Evolutionary conservation across 2,797 vertebrate genomes (phyloP), one percentile per base, ranked within the genome.

Genomic region (Muscicapa striata): DNA sequence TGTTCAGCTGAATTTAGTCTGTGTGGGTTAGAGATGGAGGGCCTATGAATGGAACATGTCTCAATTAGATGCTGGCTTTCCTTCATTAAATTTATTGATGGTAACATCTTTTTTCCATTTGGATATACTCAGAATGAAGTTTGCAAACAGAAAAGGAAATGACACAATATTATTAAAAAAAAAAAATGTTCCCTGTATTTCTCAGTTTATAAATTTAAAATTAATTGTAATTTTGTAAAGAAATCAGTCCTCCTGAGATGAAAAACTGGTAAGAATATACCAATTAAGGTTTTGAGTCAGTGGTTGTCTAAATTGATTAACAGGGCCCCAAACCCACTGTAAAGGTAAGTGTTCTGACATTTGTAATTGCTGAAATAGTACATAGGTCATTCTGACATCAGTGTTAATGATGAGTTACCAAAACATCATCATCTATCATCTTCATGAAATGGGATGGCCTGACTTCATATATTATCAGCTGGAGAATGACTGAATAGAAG

Each of bases 131-230:
- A 57, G 32, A 79, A 45, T 21, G 11, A 84, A 90, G 59, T 89
- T 73, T 66, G 23, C 12, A 76, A 48, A 16, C 48, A 72, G 58
- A 72, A 79, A 58, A 75, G 43, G 18, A 75, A 81, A 88, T 49
- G 0, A 26, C 10, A 36, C 0, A 30, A 19, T 52, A 10, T 4
- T 10, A 45, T 36, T 29, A n/a, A n/a, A n/a, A n/a, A 3, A 34
- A 88, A 89, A 38, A 24, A 2, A 17, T 10, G 1, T 30, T 84
- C 88, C 34, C 32, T 54, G 17, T 43, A n/a, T 89, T 79, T 64
- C 32, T 88, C 38, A 34, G 15, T 63, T 54, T 63, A 34, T 16
- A 89, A 85, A 38, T 61, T 30, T 26, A 55, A 95, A 89, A 77
- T 41, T 0, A 34, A 23, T 36, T 36, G 3, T 6, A 70, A 68